A percentile compares a stretch with the other conserved stretches of the same genome.
Conservation (phyloP, 2,113 vertebrate genomes). For the Carassius gibelio region DNA sequence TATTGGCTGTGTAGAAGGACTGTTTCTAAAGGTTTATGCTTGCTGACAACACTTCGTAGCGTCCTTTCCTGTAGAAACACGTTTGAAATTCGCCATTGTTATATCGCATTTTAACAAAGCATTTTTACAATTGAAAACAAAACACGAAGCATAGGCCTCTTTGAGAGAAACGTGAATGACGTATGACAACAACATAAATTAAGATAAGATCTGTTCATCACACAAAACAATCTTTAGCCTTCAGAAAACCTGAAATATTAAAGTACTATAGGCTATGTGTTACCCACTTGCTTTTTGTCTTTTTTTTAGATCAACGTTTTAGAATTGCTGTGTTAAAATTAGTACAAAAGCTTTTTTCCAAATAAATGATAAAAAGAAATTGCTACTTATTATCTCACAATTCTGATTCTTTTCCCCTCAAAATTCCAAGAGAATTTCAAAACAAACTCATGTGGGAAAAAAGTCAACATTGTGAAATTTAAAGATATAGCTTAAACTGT, state of each 20-base stretch:
- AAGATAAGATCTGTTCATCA: background rate
- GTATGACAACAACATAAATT: no score
- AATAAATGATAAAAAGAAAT: background rate
- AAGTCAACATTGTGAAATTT: background rate
- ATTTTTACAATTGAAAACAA: no score
- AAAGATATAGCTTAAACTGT: no score
- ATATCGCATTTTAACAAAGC: no score
- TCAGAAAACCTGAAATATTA: no score
- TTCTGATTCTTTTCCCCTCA: background rate
- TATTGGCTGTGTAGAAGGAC: background rate
- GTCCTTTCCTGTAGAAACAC: background rate
- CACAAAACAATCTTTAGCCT: background rate
- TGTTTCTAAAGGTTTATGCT: background rate
- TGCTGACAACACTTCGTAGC: background rate
- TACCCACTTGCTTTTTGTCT: no score
- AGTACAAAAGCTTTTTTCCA: background rate
- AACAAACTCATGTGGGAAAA: background rate
- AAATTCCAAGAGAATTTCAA: background rate
- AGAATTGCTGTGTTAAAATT: background rate
- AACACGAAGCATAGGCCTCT: no score
- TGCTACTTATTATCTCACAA: background rate
- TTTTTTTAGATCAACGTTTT: no score
- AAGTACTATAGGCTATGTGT: no score
- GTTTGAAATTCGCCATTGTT: background rate
- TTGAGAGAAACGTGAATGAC: no score